Evolutionary conservation across 2,797 vertebrate species (phyloP), one percentile per base, ranked within the genome.

Genomic region (Lophius americanus): DNA sequence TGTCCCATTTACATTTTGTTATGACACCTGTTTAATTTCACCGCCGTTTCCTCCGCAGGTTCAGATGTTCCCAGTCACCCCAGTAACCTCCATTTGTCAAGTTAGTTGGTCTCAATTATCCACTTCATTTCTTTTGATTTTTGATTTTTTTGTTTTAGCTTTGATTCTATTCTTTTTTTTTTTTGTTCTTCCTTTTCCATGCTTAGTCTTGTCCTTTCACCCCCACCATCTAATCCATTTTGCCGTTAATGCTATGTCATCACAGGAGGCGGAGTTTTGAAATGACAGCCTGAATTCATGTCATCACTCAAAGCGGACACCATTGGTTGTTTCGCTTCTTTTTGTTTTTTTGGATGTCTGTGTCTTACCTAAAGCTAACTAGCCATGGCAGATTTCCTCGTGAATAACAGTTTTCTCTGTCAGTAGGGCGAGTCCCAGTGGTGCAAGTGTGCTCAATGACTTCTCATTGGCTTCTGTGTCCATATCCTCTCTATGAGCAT

Each of bases 1-100:
- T 72, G 68, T 76, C 49, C 66, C 83, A 80, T 83, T 74, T 81
- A 79, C 23, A 23, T 23, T 23, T 23, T 1, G 2, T 23, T 23
- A 23, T 23, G 79, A 89, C 79, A 85, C 87, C 76, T 69, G 88
- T 78, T 85, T 92, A 94, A 94, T 96, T 95, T 93, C 91, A 87
- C 84, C 92, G 88, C 90, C 93, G 92, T 98, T 97, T 96, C 90
- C 94, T 97, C 95, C 96, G 85, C 96, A 97, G 96, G 95, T 96
- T 95, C 94, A 96, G 93, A 92, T 96, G 93, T 93, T 88, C 92
- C 91, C 80, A 94, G 96, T 98, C 97, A 97, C 95, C 91, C 94
- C 85, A 93, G 96, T 99, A 98, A 96, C 95, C 95, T 96, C 93
- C 96, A 97, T 98, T 95, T 94, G 94, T 95, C 96, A 96, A 98